Evolutionary conservation across 2,113 vertebrate genomes (phyloP), one percentile per base, ranked within the genome.

Genomic region (Lota lota): DNA sequence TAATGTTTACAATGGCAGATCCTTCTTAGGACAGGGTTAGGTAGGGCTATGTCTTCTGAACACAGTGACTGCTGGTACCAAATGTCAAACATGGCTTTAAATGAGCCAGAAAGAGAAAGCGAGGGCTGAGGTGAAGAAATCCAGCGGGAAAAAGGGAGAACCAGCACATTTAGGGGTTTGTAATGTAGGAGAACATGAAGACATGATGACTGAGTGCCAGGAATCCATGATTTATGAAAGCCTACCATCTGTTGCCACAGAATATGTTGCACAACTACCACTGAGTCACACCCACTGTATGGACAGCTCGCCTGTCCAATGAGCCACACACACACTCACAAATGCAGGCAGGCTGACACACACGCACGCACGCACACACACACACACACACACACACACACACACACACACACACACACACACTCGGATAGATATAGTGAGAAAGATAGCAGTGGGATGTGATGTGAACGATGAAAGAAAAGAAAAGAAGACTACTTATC

Each of bases 391-490:
- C 64, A 68, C 66, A 57, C 19, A 59, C 56, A 74, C 22, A 12
- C 53, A 66, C 22, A 57, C 53, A 20, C 24, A 47, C 28, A 67
- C 56, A 68, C 28, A 63, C 17, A 20, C 17, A 40, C 24, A 58
- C 54, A 58, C 8, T 21, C 11, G 22, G 15, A 61, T 28, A 61
- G 62, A 15, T 11, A 67, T 28, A 68, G 54, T 63, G 67, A 74
- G 77, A 80, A 69, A 66, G 77, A 85, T 78, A 58, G 75, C 63
- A 74, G 74, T 22, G 59, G 79, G 66, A 78, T 79, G 82, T 90
- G 83, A 82, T 77, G 75, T 85, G 81, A 79, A 87, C 82, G 81
- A 90, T 88, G 86, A 77, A 90, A 85, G 88, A 88, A 83, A 85
- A 69, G 73, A 57, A 70, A 74, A 83, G 75, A 73, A 60, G 79